A percentile compares a stretch with the other conserved stretches of the same genome.
phyloP scores from a whole-genome alignment of 2,113 vertebrate species.

The Heterochromis multidens region DNA sequence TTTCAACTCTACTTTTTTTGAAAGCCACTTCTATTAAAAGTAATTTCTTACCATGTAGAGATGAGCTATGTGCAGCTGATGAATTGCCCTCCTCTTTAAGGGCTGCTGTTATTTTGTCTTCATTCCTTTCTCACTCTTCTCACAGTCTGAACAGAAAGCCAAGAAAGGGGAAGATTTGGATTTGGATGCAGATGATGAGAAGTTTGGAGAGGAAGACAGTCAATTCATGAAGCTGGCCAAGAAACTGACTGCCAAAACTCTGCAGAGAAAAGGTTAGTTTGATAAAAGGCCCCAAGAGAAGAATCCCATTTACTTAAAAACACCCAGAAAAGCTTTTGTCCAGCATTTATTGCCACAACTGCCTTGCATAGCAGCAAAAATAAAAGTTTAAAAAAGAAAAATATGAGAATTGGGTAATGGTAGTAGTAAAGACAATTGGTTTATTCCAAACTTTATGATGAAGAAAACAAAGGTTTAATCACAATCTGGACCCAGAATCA shows the following conservation, averaged over 20 bases:
- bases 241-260: constrained; percentile 85
- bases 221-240: constrained; percentile 95
- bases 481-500: background rate
- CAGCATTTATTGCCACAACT: background rate
- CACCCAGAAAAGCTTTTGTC: background rate
- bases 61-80: background rate
- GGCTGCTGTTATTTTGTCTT: background rate
- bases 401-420: background rate
- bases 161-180: constrained; percentile 61
- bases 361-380: background rate
- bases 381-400: background rate
- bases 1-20: rapidly evolving
- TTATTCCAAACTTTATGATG: background rate
- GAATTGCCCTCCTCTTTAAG: background rate
- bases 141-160: constrained; percentile 77
- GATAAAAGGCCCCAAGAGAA: background rate
- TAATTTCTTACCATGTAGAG: background rate
- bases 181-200: constrained; percentile 75
- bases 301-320: rapidly evolving
- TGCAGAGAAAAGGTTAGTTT: constrained; percentile 84
- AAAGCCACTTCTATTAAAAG: background rate
- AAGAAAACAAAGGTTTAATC: background rate
- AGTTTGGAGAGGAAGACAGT: constrained; percentile 84
- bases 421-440: background rate
- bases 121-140: background rate